Evolutionary conservation across 2,888 invertebrate genomes (phyloP).

Genomic region (Hypomecis punctinalis): DNA sequence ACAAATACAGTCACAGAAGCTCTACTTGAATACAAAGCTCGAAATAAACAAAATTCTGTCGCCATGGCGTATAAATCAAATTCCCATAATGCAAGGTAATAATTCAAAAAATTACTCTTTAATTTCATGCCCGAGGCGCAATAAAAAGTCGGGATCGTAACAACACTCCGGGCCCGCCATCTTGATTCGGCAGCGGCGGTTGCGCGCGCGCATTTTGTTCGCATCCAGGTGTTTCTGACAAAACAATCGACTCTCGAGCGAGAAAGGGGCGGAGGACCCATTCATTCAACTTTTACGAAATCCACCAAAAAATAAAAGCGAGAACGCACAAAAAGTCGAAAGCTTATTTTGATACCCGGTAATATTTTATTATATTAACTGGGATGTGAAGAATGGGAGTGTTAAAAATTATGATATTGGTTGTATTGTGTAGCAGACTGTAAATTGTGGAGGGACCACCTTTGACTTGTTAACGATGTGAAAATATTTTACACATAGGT

Average conservation of each 20-base stretch:
- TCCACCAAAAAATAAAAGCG: conserved; percentile 71
- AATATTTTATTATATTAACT: conserved; percentile 83
- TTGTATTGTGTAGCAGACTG: conserved; percentile 64
- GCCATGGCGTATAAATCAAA: conserved; percentile 35
- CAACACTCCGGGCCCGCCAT: conserved; percentile 60
- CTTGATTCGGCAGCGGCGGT: conserved; percentile 69
- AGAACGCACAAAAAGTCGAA: conserved; percentile 60
- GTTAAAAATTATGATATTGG: conserved; percentile 69
- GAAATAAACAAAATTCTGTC: conserved; percentile 17
- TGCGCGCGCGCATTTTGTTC: conserved; percentile 74
- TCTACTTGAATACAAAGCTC: conserved; percentile 4
- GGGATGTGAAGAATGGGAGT: conserved; percentile 76
- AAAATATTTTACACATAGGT: neutral
- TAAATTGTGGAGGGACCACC: conserved; percentile 48
- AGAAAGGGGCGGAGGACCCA: conserved; percentile 77
- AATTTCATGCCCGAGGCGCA: conserved; percentile 45
- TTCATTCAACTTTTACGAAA: conserved; percentile 76
- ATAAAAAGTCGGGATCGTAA: conserved; percentile 50
- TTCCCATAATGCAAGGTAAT: conserved; percentile 36
- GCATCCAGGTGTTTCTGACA: conserved; percentile 83
- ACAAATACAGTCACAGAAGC: neutral
- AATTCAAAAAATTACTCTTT: conserved; percentile 44
- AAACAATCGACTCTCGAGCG: conserved; percentile 80
- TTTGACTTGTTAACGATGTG: conserved; percentile 7
- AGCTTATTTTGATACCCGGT: conserved; percentile 57